Evolutionary conservation across 2,888 invertebrate genomes (phyloP), one percentile per base, ranked within the genome.

Genomic region (Dynastes tityus): DNA sequence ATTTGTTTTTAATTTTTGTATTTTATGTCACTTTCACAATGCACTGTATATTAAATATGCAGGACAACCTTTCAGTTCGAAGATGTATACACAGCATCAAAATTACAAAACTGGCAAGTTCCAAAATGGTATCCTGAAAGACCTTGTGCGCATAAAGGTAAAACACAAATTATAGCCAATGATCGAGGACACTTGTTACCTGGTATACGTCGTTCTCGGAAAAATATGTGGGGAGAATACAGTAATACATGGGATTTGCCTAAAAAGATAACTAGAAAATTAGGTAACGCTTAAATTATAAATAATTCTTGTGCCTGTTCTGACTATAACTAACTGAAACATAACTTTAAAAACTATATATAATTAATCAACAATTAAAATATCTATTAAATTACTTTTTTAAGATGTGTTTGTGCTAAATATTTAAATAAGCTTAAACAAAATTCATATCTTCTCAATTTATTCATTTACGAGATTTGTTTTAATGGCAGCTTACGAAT

Each of bases 171-270:
- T n/a, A 91, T 94, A 80, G 91, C 92, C 71, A 92, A 94, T 85
- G 87, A 91, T 32, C 89, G 91, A 81, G 94, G 94, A 0, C 93
- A 91, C 84, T 91, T 94, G 84, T 87, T 94, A 80, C 92, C 93
- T 0, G 91, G 91, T 2, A 91, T 91, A 0, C 89, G 89, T 81
- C 91, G 92, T 70, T 86, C 88, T 82, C 82, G 82, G 82, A 80
- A 87, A 89, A 58, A 89, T 79, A 92, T 93, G 67, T 93, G 93
- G 90, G 93, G 92, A 1, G 90, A 91, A 81, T 93, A 89, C 85
- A 90, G 91, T n/a, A 92, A 92, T 76, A 94, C 94, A 2, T 94
- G 93, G 92, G 91, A 93, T 70, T 88, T 94, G 78, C 94, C 94
- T 0, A 89, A 90, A 82, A 91, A 90, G 84, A 93, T 94, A 68